Percentiles rank a stretch among this genome's conserved stretches.
These are phyloP conservation scores for Fragum fragum DNA, from an alignment of 2,888 invertebrate species.

Conservation along the genomic window DNA sequence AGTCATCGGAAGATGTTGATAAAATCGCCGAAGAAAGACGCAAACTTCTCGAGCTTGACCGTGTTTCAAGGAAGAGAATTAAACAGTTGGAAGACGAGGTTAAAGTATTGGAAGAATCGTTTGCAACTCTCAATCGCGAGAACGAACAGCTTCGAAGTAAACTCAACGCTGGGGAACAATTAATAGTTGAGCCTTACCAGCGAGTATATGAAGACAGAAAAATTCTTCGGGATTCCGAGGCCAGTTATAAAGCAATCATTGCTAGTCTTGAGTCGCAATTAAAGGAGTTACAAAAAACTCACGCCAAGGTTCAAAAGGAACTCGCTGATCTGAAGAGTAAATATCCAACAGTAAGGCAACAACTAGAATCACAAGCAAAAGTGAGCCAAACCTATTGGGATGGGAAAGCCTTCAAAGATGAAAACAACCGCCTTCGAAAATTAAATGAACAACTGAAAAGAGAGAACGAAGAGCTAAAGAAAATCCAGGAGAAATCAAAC, in stretches of 20 bases:
- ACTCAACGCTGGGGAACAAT: slow-evolving; percentile 48
- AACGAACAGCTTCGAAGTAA: slow-evolving; percentile 47
- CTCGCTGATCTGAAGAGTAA: not conserved
- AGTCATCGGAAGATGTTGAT: not conserved
- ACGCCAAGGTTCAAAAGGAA: slow-evolving; percentile 21
- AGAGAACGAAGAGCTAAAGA: slow-evolving; percentile 19
- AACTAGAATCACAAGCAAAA: slow-evolving; percentile 11
- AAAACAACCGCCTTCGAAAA: slow-evolving; percentile 10
- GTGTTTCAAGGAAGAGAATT: slow-evolving; percentile 35
- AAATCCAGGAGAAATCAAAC: not conserved
- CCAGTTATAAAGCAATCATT: slow-evolving; percentile 55
- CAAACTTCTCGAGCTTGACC: slow-evolving; percentile 31
- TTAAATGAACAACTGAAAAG: slow-evolving; percentile 3
- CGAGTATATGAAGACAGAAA: slow-evolving; percentile 52
- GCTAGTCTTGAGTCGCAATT: slow-evolving; percentile 48
- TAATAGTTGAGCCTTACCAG: slow-evolving; percentile 53
- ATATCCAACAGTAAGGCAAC: slow-evolving; percentile 4
- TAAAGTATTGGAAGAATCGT: slow-evolving; percentile 31
- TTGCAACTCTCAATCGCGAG: slow-evolving; percentile 46
- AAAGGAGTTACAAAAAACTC: slow-evolving; percentile 33
- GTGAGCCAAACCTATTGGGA: slow-evolving; percentile 6
- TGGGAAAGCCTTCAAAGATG: slow-evolving; percentile 13
- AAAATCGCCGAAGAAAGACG: slow-evolving; percentile 36
- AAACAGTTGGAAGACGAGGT: slow-evolving; percentile 49
- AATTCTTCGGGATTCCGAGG: slow-evolving; percentile 56